Evolutionary conservation across 2,888 invertebrate genomes (phyloP).

Genomic region (Perithous albicinctus): DNA sequence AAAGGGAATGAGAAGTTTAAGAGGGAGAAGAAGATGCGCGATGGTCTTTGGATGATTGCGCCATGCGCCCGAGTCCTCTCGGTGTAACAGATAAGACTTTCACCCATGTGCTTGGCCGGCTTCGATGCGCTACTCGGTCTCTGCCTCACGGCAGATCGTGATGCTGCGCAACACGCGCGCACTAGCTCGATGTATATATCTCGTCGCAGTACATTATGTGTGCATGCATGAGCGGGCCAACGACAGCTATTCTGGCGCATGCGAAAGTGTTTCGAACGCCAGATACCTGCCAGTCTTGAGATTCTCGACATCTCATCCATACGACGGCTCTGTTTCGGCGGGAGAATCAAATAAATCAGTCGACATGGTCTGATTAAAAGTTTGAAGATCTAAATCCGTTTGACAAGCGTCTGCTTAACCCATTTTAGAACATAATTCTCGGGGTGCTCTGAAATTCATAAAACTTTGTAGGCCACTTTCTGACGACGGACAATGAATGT

Average conservation of each 20-base stretch:
- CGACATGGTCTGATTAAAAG: background rate
- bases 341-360: background rate
- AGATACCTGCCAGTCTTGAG: background rate
- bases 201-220: slow-evolving; percentile 25
- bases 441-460: no score
- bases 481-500: no score
- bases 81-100: slow-evolving; percentile 62
- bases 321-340: background rate
- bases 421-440: no score
- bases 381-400: background rate
- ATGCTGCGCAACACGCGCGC: slow-evolving; percentile 35
- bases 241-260: slow-evolving; percentile 20
- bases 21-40: slow-evolving; percentile 54
- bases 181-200: slow-evolving; percentile 2
- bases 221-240: slow-evolving; percentile 27
- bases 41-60: slow-evolving; percentile 60
- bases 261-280: background rate
- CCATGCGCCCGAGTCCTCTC: slow-evolving; percentile 48
- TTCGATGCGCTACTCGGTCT: slow-evolving; percentile 30
- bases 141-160: slow-evolving; percentile 51
- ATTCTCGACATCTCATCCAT: background rate
- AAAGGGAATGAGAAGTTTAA: slow-evolving; percentile 22
- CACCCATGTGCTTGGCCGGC: slow-evolving; percentile 50
- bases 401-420: background rate
- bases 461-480: no score